phyloP scores from a whole-genome alignment of 2,113 vertebrate genomes.

The Melospiza georgiana region DNA sequence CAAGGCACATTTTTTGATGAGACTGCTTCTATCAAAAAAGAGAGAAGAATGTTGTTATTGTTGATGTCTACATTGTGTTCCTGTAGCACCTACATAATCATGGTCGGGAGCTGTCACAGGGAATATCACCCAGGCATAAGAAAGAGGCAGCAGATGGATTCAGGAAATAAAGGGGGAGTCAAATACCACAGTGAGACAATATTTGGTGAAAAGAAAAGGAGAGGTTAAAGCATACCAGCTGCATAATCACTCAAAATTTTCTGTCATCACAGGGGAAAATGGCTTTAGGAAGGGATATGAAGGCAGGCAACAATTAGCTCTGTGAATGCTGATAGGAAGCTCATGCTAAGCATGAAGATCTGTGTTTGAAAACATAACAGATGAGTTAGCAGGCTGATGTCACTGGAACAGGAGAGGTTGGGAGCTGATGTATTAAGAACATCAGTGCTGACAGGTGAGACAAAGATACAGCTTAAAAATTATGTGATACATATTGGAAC shows the following conservation, averaged over 20 bases:
- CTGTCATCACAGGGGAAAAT: background rate
- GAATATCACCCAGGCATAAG: background rate
- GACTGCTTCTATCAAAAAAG: background rate
- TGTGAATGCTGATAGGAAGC: background rate
- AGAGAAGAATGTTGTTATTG: background rate
- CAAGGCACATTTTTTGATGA: background rate
- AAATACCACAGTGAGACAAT: background rate
- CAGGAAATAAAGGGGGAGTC: background rate
- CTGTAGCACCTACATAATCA: background rate
- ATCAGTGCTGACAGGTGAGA: background rate
- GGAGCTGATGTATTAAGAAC: background rate
- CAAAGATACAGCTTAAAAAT: background rate
- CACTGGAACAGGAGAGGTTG: background rate
- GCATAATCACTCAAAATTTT: background rate
- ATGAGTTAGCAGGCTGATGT: background rate
- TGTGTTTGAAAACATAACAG: background rate
- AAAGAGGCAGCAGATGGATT: background rate
- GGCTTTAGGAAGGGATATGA: background rate
- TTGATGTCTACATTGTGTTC: background rate
- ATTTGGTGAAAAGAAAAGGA: background rate
- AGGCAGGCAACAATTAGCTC: background rate
- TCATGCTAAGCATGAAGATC: background rate
- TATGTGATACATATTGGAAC: background rate
- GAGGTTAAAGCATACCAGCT: conserved; percentile 13
- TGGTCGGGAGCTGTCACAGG: background rate